Base-by-base conservation (phyloP, 2,797 vertebrate species). In the Setipinna tenuifilis region DNA sequence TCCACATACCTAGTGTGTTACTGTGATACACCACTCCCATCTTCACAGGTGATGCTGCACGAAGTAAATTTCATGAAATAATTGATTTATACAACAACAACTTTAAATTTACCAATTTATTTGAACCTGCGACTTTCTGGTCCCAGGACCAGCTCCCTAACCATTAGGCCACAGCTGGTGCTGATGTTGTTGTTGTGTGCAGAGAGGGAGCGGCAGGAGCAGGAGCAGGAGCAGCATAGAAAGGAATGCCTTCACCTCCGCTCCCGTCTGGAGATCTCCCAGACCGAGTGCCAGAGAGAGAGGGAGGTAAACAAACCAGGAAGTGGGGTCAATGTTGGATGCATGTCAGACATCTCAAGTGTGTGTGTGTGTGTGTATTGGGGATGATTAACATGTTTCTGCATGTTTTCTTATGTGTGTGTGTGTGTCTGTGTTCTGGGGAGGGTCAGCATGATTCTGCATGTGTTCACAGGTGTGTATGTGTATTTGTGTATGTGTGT, bases 221-320 rank as follows among this genome's bases (percentile, higher is more conserved):
- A 95, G 89, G 96, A 97, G 83, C 88, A 96, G 85, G 95, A 97
- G 78, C 94, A 95, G 85, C 89, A 97, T 91, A 95, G 90, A 82
- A 94, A 96, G 93, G 95, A 98, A 48, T 95, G 96, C 90, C 94
- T 94, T 9, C 97, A 99, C 90, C 95, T 98, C 65, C 94, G 91
- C 92, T 94, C 97, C 44, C 94, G 96, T 9, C 93, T 99, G 85
- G 95, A 97, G 14, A 93, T 93, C 0, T 89, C 90, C 3, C 97
- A 97, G 90, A 89, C 89, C 2, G 96, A 99, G 85, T 95, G 95
- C 88, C 90, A 97, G 90, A 96, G 89, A 87, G 97, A 98, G 90
- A 97, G 94, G 91, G 96, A 98, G 96, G 98, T 98, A 93, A 85
- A 88, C 14, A 48, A 19, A 44, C 2, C 0, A 6, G 7, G 17